Percentiles rank a stretch among this genome's conserved stretches.
phyloP scores from a whole-genome alignment of 1,140 invertebrate species.

The Atta cephalotes region DNA sequence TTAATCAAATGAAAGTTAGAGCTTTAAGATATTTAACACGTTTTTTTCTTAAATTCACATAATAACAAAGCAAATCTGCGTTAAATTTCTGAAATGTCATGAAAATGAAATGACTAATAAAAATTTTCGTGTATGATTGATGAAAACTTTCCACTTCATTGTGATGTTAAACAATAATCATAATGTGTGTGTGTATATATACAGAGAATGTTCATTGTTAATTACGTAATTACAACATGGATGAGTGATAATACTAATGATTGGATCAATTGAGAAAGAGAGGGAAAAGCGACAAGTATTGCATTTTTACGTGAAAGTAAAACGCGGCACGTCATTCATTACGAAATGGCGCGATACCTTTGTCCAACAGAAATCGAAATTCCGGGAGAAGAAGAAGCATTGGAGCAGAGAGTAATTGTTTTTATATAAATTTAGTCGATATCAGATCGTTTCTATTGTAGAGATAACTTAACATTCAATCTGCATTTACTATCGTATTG shows the following conservation, averaged over 20 bases:
- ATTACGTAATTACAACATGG: slow-evolving; percentile 33
- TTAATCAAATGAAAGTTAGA: background rate
- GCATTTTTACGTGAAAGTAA: slow-evolving; percentile 51
- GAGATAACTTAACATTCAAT: background rate
- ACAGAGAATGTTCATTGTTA: background rate
- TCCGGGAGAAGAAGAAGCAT: slow-evolving; percentile 11
- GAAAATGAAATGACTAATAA: background rate
- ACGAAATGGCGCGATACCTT: slow-evolving; percentile 26
- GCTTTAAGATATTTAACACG: background rate
- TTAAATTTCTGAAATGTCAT: background rate
- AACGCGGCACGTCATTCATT: slow-evolving; percentile 19
- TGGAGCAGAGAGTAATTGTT: background rate
- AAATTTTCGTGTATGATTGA: background rate
- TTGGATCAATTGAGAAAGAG: slow-evolving; percentile 22
- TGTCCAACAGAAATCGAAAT: slow-evolving; percentile 37
- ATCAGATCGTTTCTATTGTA: background rate
- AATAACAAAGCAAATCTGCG: background rate
- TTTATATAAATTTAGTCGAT: slow-evolving; percentile 24
- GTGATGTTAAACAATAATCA: background rate
- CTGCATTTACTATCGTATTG: background rate
- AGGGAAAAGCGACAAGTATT: slow-evolving; percentile 6
- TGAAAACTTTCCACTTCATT: background rate
- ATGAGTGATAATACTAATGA: slow-evolving; percentile 48
- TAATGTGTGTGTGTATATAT: background rate
- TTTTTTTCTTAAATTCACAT: background rate